A percentile compares a stretch with the other conserved stretches of the same genome.
Evolutionary conservation across 1,140 invertebrate species (phyloP).

Genomic region (Ridgeia piscesae): DNA sequence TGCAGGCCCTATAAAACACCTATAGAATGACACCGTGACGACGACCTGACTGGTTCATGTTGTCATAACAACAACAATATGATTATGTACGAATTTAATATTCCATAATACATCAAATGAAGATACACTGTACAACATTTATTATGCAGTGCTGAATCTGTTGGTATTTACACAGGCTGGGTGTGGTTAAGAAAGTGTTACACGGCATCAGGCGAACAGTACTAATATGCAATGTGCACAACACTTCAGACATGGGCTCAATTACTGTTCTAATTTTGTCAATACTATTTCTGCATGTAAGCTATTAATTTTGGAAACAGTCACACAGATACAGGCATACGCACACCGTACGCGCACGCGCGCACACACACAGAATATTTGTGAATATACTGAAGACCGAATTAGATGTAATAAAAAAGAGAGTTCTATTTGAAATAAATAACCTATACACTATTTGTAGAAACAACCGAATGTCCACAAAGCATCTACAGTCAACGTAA

Average conservation of each 20-base stretch:
- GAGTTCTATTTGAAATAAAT: background rate
- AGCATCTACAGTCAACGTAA: too few relatives aligned
- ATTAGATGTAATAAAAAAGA: background rate
- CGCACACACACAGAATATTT: background rate
- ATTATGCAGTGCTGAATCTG: background rate
- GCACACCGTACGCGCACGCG: too few relatives aligned
- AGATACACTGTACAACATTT: background rate
- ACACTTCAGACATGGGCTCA: background rate
- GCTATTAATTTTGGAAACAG: background rate
- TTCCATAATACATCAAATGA: background rate
- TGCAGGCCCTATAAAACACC: too few relatives aligned
- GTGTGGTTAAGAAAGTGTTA: background rate
- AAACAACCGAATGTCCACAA: background rate
- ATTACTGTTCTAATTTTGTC: background rate
- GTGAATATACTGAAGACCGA: background rate
- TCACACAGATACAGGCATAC: too few relatives aligned
- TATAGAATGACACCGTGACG: background rate
- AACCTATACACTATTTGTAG: background rate
- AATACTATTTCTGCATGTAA: background rate
- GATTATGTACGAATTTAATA: background rate
- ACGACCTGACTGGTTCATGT: background rate
- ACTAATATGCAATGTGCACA: background rate
- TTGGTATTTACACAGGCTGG: background rate
- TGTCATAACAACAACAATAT: background rate
- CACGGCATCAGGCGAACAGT: background rate